Conservation (phyloP, 2,113 vertebrate genomes). For the Halichoeres trimaculatus region DNA sequence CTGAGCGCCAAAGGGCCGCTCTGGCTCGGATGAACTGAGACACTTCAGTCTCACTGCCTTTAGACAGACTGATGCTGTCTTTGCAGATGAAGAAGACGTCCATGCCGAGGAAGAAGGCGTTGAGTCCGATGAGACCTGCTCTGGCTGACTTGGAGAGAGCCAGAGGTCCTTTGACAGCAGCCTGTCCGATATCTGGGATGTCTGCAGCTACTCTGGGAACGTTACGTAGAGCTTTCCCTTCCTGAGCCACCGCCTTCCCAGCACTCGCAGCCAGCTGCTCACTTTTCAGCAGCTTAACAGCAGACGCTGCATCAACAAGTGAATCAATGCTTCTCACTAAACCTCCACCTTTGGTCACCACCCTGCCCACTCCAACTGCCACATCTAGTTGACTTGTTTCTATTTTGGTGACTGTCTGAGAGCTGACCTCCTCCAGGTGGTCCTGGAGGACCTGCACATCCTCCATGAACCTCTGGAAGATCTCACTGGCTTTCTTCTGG, state of each 20-base stretch:
- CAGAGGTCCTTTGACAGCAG: slow-evolving; percentile 40
- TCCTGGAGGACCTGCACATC: slow-evolving; percentile 46
- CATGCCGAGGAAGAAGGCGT: slow-evolving; percentile 60
- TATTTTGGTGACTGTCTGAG: neutral
- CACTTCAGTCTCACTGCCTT: slow-evolving; percentile 27
- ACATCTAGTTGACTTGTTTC: rapidly evolving
- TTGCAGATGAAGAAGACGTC: slow-evolving; percentile 66
- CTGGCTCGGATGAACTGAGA: slow-evolving; percentile 64
- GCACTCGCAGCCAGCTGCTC: slow-evolving; percentile 14
- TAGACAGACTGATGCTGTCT: slow-evolving; percentile 58
- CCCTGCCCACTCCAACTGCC: neutral
- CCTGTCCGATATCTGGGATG: slow-evolving; percentile 51
- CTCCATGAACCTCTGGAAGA: slow-evolving; percentile 58
- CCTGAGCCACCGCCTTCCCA: slow-evolving; percentile 17
- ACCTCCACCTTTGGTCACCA: rapidly evolving
- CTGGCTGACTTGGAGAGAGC: slow-evolving; percentile 26
- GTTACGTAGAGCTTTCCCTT: slow-evolving; percentile 30
- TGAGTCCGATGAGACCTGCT: slow-evolving; percentile 4
- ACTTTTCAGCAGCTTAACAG: neutral
- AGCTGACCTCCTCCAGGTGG: slow-evolving; percentile 31
- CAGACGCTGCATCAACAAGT: slow-evolving; percentile 9
- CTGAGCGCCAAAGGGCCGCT: slow-evolving; percentile 52
- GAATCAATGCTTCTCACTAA: slow-evolving; percentile 27
- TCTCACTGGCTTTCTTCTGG: slow-evolving; percentile 39
- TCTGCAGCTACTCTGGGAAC: slow-evolving; percentile 44